phyloP scores from a whole-genome alignment of 2,888 invertebrate genomes.

The Diarsia rubi region DNA sequence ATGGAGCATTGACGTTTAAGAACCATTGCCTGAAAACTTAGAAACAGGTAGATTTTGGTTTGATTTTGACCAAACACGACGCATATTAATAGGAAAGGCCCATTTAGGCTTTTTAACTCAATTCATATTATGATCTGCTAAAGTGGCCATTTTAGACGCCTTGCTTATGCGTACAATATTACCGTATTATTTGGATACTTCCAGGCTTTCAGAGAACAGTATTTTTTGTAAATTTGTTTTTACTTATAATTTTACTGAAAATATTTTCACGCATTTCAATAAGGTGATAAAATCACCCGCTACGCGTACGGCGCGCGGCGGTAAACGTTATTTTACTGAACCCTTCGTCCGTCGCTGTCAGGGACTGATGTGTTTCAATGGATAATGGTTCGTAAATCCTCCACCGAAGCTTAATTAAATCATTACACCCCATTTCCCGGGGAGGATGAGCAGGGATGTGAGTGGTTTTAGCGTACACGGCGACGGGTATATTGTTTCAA shows the following conservation, averaged over 20 bases:
- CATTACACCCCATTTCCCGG: slow-evolving; percentile 60
- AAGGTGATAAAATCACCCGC: not conserved
- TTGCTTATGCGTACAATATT: too few relatives aligned
- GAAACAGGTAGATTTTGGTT: too few relatives aligned
- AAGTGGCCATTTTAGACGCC: too few relatives aligned
- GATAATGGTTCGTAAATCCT: slow-evolving; percentile 61
- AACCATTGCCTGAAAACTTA: too few relatives aligned
- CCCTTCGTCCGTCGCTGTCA: slow-evolving; percentile 28
- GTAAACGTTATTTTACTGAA: slow-evolving; percentile 29
- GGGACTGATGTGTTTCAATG: slow-evolving; percentile 58
- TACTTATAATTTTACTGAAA: not conserved
- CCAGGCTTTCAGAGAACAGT: not conserved
- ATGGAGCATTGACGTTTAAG: too few relatives aligned
- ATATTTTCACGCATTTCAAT: not conserved
- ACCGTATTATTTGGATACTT: not conserved
- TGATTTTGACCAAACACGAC: too few relatives aligned
- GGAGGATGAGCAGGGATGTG: slow-evolving; percentile 48
- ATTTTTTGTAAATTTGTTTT: not conserved
- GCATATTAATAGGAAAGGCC: too few relatives aligned
- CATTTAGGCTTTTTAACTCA: too few relatives aligned
- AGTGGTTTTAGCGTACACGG: slow-evolving; percentile 32
- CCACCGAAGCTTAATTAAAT: slow-evolving; percentile 62
- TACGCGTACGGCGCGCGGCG: slow-evolving; percentile 9
- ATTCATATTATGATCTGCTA: too few relatives aligned
- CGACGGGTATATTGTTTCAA: slow-evolving; percentile 34